Percentiles rank a stretch among this genome's conserved stretches.
Conservation (phyloP, 2,797 vertebrate genomes). For the Merluccius polli region DNA sequence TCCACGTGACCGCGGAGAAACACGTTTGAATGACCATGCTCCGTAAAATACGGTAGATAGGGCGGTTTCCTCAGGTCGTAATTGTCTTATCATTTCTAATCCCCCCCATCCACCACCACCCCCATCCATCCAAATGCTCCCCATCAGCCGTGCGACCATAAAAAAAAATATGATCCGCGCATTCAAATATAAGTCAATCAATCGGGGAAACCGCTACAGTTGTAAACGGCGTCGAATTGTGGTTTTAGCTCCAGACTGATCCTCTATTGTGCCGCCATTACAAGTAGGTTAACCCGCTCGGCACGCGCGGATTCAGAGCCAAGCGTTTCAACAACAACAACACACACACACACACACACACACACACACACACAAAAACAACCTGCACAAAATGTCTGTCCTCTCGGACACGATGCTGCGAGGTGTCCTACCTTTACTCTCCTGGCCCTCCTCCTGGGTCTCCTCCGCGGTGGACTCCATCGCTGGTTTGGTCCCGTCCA, state of each 20-base stretch:
- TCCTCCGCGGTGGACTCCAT: constrained; percentile 95
- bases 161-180: background rate
- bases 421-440: constrained; percentile 89
- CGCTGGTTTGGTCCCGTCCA: constrained; percentile 96
- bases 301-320: constrained; percentile 44
- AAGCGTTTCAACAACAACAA: background rate
- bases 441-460: constrained; percentile 91
- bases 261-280: constrained; percentile 57
- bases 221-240: background rate
- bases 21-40: constrained; percentile 47
- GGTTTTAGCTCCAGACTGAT: no score
- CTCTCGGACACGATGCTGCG: background rate
- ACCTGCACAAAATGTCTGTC: background rate
- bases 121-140: background rate
- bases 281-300: constrained; percentile 64
- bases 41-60: constrained; percentile 29
- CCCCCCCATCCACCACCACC: background rate
- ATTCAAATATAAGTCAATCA: background rate
- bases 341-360: no score
- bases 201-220: background rate
- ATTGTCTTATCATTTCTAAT: background rate
- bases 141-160: background rate
- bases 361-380: no score
- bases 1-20: constrained; percentile 21
- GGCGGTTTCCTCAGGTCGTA: background rate